Evolutionary conservation across 2,888 invertebrate genomes (phyloP), one percentile per base, ranked within the genome.

Genomic region (Liodrosophila aerea): DNA sequence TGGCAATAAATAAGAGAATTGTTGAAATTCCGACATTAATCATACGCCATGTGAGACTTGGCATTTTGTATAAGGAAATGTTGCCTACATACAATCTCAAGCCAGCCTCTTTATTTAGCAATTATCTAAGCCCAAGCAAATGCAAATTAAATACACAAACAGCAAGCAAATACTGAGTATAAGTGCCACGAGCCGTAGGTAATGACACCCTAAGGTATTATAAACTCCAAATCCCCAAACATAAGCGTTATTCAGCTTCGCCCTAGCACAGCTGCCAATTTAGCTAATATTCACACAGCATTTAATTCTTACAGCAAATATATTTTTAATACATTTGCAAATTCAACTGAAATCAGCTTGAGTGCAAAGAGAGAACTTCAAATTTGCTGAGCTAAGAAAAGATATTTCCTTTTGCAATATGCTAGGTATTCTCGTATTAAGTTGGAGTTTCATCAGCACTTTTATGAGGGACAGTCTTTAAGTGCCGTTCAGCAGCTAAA

Each of bases 121-220:
- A 22, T 22, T 22, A 22, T 22, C 22, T 22, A 22, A 22, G 22
- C 22, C 62, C 46, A 54, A 59, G 67, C 59, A 73, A 70, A 73
- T 46, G 44, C 41, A 56, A 63, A 73, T 73, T 62, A 63, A 63
- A 73, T 46, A 13, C 22, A 36, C 33, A 40, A 31, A 11, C 33
- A 9, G 4, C 7, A 16, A 40, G 27, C 47, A 49, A n/a, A n/a
- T n/a, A n/a, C n/a, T n/a, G n/a, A n/a, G n/a, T n/a, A n/a, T n/a
- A n/a, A 39, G 47, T 47, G 49, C 41, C 30, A 9, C 18, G 33
- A 49, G 44, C 45, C 31, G 34, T 36, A 46, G 46, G 52, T 81
- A 85, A 87, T 71, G 78, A 83, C 69, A 78, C 81, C 81, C 81
- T 50, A 65, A 77, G 87, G 86, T 70, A 68, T 62, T 64, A 67